A percentile compares a stretch with the other conserved stretches of the same genome.
These are phyloP conservation scores for Nebria salina DNA, from an alignment of 2,888 invertebrate species.

Conservation along the genomic window DNA sequence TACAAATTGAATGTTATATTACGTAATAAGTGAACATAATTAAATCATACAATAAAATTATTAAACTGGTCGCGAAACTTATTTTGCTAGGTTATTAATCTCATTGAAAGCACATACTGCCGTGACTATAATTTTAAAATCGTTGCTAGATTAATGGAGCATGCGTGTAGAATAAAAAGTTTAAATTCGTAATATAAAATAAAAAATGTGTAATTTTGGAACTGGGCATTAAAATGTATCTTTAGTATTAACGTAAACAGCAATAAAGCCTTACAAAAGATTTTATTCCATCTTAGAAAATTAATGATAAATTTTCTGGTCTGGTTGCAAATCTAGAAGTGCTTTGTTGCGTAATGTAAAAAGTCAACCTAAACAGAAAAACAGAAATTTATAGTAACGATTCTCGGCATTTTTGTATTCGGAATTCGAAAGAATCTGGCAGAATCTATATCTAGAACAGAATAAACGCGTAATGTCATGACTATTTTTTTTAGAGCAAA, in stretches of 20 bases:
- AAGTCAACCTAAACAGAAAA: background rate
- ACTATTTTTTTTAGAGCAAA: constrained; percentile 32
- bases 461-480: constrained; percentile 35
- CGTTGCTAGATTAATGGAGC: too few relatives aligned
- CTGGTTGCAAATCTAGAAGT: background rate
- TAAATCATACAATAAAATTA: too few relatives aligned
- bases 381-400: background rate
- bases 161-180: background rate
- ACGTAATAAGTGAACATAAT: too few relatives aligned
- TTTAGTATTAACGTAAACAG: background rate
- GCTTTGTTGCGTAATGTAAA: background rate
- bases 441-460: constrained; percentile 23
- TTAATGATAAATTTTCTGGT: background rate
- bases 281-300: background rate
- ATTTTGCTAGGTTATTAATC: too few relatives aligned
- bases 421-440: background rate
- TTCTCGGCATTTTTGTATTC: background rate
- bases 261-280: background rate
- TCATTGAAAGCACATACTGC: too few relatives aligned
- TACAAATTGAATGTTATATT: too few relatives aligned
- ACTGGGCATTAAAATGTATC: background rate
- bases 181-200: background rate
- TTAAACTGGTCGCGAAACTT: too few relatives aligned
- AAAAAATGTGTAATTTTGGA: background rate
- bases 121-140: too few relatives aligned